Conservation (phyloP, 2,888 invertebrate species). For the Kryphioiulus occultus region DNA sequence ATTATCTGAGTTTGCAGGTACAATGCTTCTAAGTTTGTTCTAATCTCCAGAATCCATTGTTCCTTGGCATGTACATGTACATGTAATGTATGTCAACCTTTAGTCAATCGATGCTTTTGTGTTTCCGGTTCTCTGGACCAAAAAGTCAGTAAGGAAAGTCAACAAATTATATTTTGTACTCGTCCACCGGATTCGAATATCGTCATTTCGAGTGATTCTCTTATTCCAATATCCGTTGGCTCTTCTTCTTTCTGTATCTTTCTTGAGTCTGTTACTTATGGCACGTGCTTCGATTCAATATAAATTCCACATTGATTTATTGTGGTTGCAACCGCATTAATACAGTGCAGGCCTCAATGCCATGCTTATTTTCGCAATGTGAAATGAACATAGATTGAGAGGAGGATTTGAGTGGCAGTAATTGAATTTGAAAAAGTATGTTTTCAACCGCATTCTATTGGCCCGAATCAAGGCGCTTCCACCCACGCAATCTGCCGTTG, state of each 20-base stretch:
- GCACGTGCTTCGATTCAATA: neutral
- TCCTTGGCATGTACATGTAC: too few relatives aligned
- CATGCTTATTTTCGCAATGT: neutral
- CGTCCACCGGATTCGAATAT: neutral
- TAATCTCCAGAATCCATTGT: too few relatives aligned
- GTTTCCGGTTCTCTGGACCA: too few relatives aligned
- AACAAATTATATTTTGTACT: neutral
- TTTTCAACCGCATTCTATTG: neutral
- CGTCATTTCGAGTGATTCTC: neutral
- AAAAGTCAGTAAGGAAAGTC: neutral
- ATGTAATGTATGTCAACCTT: neutral
- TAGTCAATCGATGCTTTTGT: neutral
- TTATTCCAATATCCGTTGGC: neutral
- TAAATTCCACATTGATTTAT: neutral
- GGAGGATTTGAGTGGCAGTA: constrained; percentile 1
- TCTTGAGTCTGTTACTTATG: neutral
- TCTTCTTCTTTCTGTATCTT: neutral
- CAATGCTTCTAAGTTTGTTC: too few relatives aligned
- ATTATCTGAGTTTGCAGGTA: too few relatives aligned
- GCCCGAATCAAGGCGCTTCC: neutral
- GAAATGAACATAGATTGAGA: neutral
- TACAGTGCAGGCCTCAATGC: neutral
- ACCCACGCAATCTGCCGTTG: neutral
- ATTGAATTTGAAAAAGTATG: neutral
- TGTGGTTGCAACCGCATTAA: neutral